phyloP scores from a whole-genome alignment of 2,888 invertebrate species.

The Ctenicera cuprea region DNA sequence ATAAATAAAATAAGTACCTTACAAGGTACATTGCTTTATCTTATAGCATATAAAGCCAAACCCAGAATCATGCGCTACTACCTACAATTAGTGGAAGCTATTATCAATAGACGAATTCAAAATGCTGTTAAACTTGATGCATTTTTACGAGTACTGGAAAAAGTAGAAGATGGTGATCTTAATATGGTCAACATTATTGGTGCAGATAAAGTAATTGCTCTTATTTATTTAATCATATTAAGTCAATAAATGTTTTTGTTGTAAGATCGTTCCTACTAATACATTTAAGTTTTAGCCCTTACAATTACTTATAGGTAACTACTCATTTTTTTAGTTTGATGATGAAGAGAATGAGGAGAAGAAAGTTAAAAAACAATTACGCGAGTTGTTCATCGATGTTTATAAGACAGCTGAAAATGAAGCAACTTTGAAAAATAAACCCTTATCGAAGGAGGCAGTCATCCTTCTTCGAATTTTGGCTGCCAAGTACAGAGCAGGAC shows the following conservation, averaged over 20 bases:
- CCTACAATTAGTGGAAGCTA: conserved; percentile 64
- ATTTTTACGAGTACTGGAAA: conserved; percentile 62
- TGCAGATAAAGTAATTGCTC: conserved; percentile 58
- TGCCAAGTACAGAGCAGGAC: conserved; percentile 63
- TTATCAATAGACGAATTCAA: conserved; percentile 63
- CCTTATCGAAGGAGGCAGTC: conserved; percentile 55
- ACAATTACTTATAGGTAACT: too few relatives aligned
- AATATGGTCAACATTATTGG: conserved; percentile 62
- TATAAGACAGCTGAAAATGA: conserved; percentile 62
- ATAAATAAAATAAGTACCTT: conserved; percentile 62
- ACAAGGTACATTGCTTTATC: conserved; percentile 63
- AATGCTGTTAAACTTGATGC: conserved; percentile 64
- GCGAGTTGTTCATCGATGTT: conserved; percentile 61
- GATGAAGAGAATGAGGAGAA: conserved; percentile 63
- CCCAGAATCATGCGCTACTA: conserved; percentile 64
- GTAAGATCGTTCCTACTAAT: too few relatives aligned
- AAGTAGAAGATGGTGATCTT: conserved; percentile 62
- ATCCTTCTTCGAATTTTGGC: conserved; percentile 60
- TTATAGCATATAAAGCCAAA: conserved; percentile 62
- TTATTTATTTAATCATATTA: neutral
- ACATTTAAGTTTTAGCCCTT: too few relatives aligned
- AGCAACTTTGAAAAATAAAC: conserved; percentile 50
- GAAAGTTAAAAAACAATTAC: conserved; percentile 62
- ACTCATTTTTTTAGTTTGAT: conserved; percentile 57
- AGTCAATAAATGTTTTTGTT: too few relatives aligned